Conservation (phyloP, 2,113 vertebrate genomes). For the Rhipidura dahli region DNA sequence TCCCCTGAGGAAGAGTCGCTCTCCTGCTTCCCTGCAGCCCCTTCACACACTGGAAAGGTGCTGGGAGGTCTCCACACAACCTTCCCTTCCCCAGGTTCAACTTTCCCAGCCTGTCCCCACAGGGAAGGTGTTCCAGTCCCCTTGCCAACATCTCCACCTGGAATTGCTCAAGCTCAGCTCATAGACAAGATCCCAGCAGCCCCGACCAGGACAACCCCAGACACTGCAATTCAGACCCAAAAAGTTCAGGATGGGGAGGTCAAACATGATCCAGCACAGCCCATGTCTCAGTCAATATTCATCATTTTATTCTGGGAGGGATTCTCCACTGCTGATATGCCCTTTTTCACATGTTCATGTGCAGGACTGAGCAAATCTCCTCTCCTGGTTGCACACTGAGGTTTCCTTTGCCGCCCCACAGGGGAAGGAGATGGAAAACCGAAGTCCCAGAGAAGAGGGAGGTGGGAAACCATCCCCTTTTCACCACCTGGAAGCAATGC, state of each 20-base stretch:
- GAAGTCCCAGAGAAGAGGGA: neutral
- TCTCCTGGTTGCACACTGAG: neutral
- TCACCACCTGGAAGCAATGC: neutral
- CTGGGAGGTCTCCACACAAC: neutral
- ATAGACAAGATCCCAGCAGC: neutral
- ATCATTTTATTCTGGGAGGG: neutral
- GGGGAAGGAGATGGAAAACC: neutral
- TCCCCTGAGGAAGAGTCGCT: neutral
- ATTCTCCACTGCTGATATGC: rapidly evolving
- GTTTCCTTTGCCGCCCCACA: neutral
- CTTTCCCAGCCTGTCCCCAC: neutral
- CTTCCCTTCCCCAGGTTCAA: neutral
- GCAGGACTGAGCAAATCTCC: too few species aligned
- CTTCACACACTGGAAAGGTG: neutral
- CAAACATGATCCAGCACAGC: neutral
- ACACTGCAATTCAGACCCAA: neutral
- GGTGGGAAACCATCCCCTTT: neutral
- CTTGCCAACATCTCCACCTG: neutral
- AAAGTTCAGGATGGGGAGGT: neutral
- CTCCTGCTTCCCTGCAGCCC: neutral
- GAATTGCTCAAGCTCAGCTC: neutral
- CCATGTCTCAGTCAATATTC: neutral
- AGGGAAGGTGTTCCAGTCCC: neutral
- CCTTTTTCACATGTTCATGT: rapidly evolving
- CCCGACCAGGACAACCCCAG: neutral